A percentile compares a stretch with the other conserved stretches of the same genome.
phyloP scores from a whole-genome alignment of 2,113 vertebrate species.

The Ursus arctos region DNA sequence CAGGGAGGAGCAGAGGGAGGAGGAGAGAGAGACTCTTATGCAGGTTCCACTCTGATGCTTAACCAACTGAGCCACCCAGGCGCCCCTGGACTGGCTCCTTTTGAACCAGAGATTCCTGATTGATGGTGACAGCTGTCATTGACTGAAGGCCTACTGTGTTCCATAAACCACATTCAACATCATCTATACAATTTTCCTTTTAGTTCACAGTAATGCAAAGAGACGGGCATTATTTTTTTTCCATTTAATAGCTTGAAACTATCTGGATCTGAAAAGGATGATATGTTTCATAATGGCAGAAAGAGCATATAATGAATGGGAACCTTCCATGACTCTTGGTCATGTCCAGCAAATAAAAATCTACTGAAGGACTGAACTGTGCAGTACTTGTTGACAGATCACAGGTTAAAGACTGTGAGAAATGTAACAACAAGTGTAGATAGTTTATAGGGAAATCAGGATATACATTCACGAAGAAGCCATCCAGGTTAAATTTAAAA shows the following conservation, averaged over 20 bases:
- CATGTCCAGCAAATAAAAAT: neutral
- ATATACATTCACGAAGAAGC: neutral
- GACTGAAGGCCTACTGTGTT: neutral
- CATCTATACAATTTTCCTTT: neutral
- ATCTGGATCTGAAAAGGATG: neutral
- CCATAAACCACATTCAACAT: neutral
- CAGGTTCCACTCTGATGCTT: neutral
- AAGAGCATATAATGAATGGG: neutral
- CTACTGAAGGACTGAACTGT: neutral
- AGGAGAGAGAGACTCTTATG: neutral
- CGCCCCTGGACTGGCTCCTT: fast-evolving
- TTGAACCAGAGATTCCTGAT: neutral
- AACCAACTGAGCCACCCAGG: neutral
- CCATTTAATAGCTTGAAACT: neutral
- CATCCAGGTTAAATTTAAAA: neutral
- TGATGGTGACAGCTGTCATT: fast-evolving
- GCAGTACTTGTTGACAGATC: neutral
- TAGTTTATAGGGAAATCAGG: neutral
- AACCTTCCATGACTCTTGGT: neutral
- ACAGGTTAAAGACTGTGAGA: neutral
- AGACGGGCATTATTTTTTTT: neutral
- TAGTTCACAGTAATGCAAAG: neutral
- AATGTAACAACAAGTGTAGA: neutral
- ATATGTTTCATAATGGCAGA: neutral
- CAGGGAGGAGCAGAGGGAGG: neutral